Percentiles rank a stretch among this genome's conserved stretches.
Evolutionary conservation across 1,140 invertebrate species (phyloP).

Genomic region (Triops cancriformis): DNA sequence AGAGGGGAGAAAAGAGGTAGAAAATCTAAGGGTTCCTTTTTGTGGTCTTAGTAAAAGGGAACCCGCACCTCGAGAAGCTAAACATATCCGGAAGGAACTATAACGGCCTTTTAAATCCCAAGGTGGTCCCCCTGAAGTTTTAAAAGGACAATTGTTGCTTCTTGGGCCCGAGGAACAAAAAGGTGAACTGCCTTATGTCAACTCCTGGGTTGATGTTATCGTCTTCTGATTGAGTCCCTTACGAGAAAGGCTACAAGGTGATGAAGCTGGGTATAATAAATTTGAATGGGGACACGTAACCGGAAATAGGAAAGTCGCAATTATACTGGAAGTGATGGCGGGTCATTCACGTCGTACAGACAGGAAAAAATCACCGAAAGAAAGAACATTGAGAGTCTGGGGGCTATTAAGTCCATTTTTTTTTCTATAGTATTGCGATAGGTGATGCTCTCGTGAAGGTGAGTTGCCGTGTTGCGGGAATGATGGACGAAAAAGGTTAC

Average conservation of each 20-base stretch:
- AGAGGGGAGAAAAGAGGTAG: neutral
- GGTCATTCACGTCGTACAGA: too few relatives aligned
- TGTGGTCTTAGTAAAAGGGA: neutral
- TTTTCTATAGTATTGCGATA: neutral
- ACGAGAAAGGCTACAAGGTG: too few relatives aligned
- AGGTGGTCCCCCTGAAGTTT: neutral
- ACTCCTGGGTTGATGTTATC: too few relatives aligned
- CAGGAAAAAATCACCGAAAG: too few relatives aligned
- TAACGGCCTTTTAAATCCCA: neutral
- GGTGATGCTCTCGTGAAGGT: neutral
- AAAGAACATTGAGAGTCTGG: too few relatives aligned
- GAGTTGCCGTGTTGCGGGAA: neutral
- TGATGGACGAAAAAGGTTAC: neutral
- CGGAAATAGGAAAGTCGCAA: too few relatives aligned
- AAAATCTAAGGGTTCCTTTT: neutral
- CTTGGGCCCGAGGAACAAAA: neutral
- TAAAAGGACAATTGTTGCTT: neutral
- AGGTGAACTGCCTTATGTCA: too few relatives aligned
- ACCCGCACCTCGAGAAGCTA: neutral
- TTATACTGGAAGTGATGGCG: too few relatives aligned
- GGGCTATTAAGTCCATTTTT: too few relatives aligned
- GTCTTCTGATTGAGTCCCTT: too few relatives aligned
- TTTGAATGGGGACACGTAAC: too few relatives aligned
- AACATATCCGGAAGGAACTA: slow-evolving; percentile 6
- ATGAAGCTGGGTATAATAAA: too few relatives aligned